These are phyloP conservation scores for Heliconius erato DNA, from an alignment of 2,888 invertebrate species.

Conservation along the genomic window DNA sequence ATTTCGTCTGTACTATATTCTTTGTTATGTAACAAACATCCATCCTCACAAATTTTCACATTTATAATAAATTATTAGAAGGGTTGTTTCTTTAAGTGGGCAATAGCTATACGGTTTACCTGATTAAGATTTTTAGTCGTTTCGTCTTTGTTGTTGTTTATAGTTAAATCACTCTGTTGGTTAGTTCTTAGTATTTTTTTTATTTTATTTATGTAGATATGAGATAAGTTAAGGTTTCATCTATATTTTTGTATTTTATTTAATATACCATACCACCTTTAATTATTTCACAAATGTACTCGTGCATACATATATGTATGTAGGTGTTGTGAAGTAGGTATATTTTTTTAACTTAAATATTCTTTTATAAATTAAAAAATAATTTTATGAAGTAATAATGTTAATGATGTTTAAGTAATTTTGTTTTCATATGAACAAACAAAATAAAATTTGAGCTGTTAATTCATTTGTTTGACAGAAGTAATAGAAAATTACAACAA, in stretches of 20 bases:
- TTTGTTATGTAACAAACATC: background rate
- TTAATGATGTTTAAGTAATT: background rate
- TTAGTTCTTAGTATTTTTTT: background rate
- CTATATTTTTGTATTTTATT: slow-evolving; percentile 15
- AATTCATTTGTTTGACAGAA: too few relatives aligned
- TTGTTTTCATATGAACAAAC: background rate
- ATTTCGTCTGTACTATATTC: background rate
- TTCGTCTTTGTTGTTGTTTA: background rate
- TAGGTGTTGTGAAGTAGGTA: background rate
- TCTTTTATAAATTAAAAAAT: background rate
- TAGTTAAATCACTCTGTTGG: background rate
- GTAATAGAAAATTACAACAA: background rate
- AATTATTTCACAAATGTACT: background rate
- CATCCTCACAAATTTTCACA: too few relatives aligned
- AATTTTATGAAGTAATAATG: background rate
- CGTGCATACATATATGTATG: background rate
- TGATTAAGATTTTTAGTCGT: background rate
- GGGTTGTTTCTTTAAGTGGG: background rate
- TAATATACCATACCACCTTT: background rate
- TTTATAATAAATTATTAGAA: too few relatives aligned
- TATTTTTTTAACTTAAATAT: background rate
- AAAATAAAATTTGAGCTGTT: background rate
- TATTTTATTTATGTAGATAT: background rate
- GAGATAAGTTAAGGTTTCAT: background rate
- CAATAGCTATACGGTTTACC: background rate